phyloP scores from a whole-genome alignment of 2,113 vertebrate genomes.

The Gnathonemus longibarbis region DNA sequence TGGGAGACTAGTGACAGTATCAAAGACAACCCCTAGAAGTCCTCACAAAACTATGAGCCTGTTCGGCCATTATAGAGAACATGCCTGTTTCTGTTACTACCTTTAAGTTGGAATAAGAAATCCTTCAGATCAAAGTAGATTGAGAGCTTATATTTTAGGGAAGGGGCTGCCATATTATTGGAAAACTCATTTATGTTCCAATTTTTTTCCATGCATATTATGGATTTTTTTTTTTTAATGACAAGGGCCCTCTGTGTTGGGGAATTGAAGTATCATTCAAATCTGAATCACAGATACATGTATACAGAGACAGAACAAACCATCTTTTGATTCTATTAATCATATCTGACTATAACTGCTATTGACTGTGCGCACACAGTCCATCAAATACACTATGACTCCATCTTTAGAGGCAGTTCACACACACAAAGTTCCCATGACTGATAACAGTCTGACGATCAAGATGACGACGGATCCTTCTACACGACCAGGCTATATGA shows the following conservation, averaged over 20 bases:
- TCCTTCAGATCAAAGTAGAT: not conserved
- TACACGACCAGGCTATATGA: not conserved
- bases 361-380: not conserved
- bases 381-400: not conserved
- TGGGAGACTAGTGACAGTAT: not conserved
- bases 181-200: not conserved
- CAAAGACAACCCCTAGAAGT: not conserved
- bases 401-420: not conserved
- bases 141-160: not conserved
- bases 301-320: not conserved
- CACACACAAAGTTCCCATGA: not conserved
- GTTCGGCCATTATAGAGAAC: not conserved
- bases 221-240: not conserved
- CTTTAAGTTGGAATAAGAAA: not conserved
- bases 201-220: not conserved
- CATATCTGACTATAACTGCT: not conserved
- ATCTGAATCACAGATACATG: not conserved
- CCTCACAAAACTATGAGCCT: not conserved
- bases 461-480: not conserved
- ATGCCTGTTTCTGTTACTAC: not conserved
- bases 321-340: not conserved
- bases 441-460: not conserved
- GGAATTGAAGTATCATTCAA: not conserved
- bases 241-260: not conserved
- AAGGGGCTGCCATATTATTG: not conserved